These are phyloP conservation scores for Entelurus aequoreus DNA, from an alignment of 2,113 vertebrate genomes.

Conservation along the genomic window DNA sequence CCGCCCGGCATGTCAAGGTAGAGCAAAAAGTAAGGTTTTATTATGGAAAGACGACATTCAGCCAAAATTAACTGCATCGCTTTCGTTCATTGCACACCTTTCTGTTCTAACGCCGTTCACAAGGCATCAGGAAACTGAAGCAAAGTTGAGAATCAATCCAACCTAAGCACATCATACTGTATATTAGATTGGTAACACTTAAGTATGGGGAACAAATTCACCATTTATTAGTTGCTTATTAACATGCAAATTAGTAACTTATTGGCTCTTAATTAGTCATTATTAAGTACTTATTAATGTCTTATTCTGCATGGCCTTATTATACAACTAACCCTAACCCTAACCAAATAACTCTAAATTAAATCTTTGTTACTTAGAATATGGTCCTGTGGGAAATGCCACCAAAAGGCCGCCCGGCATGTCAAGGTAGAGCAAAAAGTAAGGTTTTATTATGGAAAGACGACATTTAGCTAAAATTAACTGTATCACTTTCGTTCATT, in stretches of 20 bases:
- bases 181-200: background rate
- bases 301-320: no score
- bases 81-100: conserved; percentile 31
- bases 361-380: no score
- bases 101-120: background rate
- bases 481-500: conserved; percentile 17
- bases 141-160: conserved; percentile 24
- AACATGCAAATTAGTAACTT: no score
- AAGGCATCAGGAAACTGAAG: conserved; percentile 26
- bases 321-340: no score
- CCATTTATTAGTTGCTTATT: no score
- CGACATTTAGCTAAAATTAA: conserved; percentile 19
- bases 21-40: conserved; percentile 34
- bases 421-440: conserved; percentile 32
- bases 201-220: no score
- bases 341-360: no score
- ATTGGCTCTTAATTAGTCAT: no score
- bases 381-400: conserved; percentile 50
- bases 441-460: conserved; percentile 31
- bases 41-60: conserved; percentile 7
- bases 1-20: conserved; percentile 35
- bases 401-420: conserved; percentile 33
- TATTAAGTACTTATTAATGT: no score
- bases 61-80: conserved; percentile 19
- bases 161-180: conserved; percentile 24